Percentiles rank a stretch among this genome's conserved stretches.
Conservation (phyloP, 2,888 invertebrate genomes). For the Esperia sulphurella region DNA sequence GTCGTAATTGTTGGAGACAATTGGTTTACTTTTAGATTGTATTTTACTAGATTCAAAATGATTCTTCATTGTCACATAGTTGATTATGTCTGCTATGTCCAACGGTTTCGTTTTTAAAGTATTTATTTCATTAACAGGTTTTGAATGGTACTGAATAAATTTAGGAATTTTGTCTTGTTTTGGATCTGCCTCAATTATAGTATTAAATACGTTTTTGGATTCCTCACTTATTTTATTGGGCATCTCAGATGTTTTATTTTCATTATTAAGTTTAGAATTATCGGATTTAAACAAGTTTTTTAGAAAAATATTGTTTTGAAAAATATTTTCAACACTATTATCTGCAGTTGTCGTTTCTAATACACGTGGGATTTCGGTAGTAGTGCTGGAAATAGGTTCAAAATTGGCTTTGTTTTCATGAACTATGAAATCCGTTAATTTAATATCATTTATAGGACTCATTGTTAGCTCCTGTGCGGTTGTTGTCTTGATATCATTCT, state of each 20-base stretch:
- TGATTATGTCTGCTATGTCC: slow-evolving; percentile 55
- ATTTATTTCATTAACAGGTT: slow-evolving; percentile 44
- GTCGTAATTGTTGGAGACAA: slow-evolving; percentile 27
- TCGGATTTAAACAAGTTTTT: slow-evolving; percentile 44
- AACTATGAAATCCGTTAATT: slow-evolving; percentile 35
- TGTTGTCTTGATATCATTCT: slow-evolving; percentile 24
- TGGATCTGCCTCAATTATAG: slow-evolving; percentile 30
- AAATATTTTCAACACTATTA: slow-evolving; percentile 33
- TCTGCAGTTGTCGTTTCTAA: slow-evolving; percentile 30
- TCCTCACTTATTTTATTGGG: slow-evolving; percentile 12
- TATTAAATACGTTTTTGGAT: slow-evolving; percentile 15
- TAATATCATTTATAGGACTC: slow-evolving; percentile 20
- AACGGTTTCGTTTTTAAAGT: slow-evolving; percentile 41
- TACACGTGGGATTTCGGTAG: slow-evolving; percentile 19
- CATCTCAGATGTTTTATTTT: slow-evolving; percentile 17
- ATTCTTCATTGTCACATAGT: slow-evolving; percentile 56
- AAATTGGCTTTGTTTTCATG: slow-evolving; percentile 35
- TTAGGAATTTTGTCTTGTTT: slow-evolving; percentile 46
- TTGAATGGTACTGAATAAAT: slow-evolving; percentile 37
- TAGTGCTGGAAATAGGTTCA: slow-evolving; percentile 28
- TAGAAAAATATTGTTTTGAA: slow-evolving; percentile 59
- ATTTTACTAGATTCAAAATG: slow-evolving; percentile 62
- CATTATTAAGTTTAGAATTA: slow-evolving; percentile 22
- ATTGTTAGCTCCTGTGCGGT: slow-evolving; percentile 24
- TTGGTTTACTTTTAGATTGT: slow-evolving; percentile 39